These are phyloP conservation scores for Lichenostomus cassidix DNA, from an alignment of 2,113 vertebrate species.

Conservation along the genomic window DNA sequence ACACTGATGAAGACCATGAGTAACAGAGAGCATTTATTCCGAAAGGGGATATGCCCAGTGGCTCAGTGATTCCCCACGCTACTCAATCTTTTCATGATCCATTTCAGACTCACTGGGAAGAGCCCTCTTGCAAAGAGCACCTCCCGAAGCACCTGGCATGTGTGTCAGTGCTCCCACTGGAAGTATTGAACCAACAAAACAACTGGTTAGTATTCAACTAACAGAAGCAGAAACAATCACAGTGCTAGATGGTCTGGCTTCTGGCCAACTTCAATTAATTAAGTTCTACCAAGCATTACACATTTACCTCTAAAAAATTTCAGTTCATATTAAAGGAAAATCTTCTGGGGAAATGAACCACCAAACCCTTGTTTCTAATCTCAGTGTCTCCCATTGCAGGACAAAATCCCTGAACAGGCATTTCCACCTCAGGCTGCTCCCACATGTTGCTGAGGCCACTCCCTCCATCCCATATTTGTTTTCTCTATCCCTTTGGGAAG, in stretches of 20 bases:
- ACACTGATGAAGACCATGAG: not conserved
- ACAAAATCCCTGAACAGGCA: not conserved
- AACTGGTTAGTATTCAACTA: not conserved
- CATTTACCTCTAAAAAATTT: not conserved
- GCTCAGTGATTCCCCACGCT: not conserved
- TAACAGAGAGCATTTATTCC: not conserved
- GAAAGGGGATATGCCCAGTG: not conserved
- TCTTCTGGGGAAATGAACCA: not conserved
- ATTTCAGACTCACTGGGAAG: not conserved
- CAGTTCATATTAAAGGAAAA: not conserved
- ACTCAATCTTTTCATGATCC: not conserved
- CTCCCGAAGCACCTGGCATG: not conserved
- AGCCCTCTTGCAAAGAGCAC: not conserved
- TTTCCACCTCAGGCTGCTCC: not conserved
- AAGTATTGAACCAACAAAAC: not conserved
- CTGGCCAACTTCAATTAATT: slow-evolving; percentile 23
- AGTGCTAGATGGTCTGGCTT: not conserved
- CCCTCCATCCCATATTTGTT: not conserved
- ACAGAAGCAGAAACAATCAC: slow-evolving; percentile 4
- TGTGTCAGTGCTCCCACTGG: not conserved
- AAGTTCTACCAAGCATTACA: not conserved
- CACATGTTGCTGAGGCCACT: not conserved
- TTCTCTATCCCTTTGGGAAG: not conserved
- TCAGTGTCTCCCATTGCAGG: not conserved
- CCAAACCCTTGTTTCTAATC: not conserved